Base-by-base conservation (phyloP, 1,140 invertebrate genomes). In the Drosophila bipectinata region DNA sequence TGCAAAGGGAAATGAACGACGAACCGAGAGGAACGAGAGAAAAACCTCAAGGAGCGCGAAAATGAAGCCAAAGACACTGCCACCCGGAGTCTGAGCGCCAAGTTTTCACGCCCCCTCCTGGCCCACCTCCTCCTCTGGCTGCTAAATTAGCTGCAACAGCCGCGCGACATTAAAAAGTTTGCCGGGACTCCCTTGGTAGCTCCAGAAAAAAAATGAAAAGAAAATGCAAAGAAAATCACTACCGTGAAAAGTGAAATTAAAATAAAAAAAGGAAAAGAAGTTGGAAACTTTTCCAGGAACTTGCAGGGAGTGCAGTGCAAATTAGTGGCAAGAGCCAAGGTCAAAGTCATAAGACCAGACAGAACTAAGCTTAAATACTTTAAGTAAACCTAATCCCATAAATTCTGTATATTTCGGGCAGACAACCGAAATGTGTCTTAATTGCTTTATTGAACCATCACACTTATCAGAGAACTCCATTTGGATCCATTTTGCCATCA, bases 81-180 rank as follows among this genome's bases (percentile, higher is more conserved):
- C 83, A 79, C 55, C 53, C 79, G 12, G 49, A 77, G 63, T 88
- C 83, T 88, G 83, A 34, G 83, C 83, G 68, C 83, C 83, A 73
- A 88, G 79, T 66, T 68, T 30, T 41, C 44, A 12, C 72, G 54
- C 41, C 7, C 57, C 37, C 48, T 41, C 30, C 14, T 15, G 3
- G 15, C 5, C 57, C 24, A 32, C 53, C 53, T 14, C 56, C 39
- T 49, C 62, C 34, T 44, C 41, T 14, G 59, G 72, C 71, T 87
- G 72, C 71, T 87, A 87, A 87, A 87, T 87, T 87, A 87, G 83
- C 84, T 71, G 76, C 79, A 81, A 82, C 81, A 73, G 72, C 75
- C 78, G 83, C 79, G 83, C 83, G 83, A 88, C 83, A 88, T 88
- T 88, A 88, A 88, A 88, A 88, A 88, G 75, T 82, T 87, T 87